phyloP scores from a whole-genome alignment of 2,113 vertebrate species.

The Caretta caretta region DNA sequence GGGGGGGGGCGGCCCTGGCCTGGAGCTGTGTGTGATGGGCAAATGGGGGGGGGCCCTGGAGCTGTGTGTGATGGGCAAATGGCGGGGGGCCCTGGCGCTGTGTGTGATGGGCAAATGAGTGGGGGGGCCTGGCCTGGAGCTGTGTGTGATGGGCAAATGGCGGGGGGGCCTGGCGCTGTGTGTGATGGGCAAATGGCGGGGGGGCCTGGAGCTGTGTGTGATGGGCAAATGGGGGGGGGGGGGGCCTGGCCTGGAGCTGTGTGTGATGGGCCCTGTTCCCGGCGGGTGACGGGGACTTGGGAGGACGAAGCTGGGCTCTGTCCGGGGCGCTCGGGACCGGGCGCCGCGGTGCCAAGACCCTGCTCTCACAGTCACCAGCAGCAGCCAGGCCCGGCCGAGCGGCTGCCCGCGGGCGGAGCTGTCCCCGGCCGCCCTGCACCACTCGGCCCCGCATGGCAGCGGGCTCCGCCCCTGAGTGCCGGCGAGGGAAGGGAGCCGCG shows the following conservation, averaged over 20 bases:
- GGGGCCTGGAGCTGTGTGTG: no score
- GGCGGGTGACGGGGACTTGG: neutral
- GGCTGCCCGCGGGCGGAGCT: neutral
- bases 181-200: no score
- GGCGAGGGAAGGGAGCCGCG: neutral
- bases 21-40: no score
- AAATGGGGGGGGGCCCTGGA: no score
- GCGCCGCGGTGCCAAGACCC: neutral
- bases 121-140: neutral
- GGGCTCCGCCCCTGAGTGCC: neutral
- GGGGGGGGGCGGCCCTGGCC: no score
- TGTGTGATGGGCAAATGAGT: neutral
- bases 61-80: no score
- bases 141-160: accelerated
- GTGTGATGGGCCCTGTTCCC: neutral
- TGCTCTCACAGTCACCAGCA: neutral
- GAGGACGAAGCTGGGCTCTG: neutral
- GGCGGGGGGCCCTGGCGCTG: neutral
- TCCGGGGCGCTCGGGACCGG: no score
- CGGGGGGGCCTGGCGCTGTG: no score
- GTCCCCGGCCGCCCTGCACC: neutral
- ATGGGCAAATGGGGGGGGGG: no score
- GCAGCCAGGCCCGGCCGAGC: neutral
- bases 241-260: no score
- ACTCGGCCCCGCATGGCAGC: neutral